Evolutionary conservation across 1,140 invertebrate genomes (phyloP), one percentile per base, ranked within the genome.

Genomic region (Popillia japonica): DNA sequence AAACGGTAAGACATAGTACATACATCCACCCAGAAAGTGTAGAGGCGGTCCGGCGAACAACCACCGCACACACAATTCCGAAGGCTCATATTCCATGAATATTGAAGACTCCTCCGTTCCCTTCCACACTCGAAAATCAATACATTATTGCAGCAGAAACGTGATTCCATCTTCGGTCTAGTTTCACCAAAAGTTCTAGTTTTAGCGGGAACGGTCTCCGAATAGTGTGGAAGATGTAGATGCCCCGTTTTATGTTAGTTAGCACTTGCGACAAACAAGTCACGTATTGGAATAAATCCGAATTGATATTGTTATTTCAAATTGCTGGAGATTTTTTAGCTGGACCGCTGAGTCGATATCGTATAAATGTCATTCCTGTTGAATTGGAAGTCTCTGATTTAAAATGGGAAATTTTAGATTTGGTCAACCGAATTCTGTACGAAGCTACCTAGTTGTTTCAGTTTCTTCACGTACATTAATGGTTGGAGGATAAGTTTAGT

Each of bases 281-380:
- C 61, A 68, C 61, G 61, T 68, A 68, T 68, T 17, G 20, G 22
- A 34, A 68, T 68, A 68, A 68, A 68, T 68, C 61, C 17, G 22
- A 68, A 68, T 68, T 68, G 61, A 68, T 68, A 68, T 68, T 68
- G 61, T 68, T 68, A 68, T 68, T 68, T 68, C 20, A 68, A 68
- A 68, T 68, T 68, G 61, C 61, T 22, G 61, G 44, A n/a, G 61
- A 68, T 68, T 68, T 68, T 68, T 68, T 61, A 44, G 42, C 42
- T 34, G 27, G 4, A 34, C 27, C 27, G 27, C 27, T 4, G 27
- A 34, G 4, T 34, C 27, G 27, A 34, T 34, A 34, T 34, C 1
- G 27, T 34, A 34, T 34, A 34, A 34, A 34, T 34, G 27, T 34
- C 27, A 34, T 34, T 34, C 4, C 27, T 34, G 27, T 34, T 34